Percentiles rank a stretch among this genome's conserved stretches.
Evolutionary conservation across 2,888 invertebrate genomes (phyloP).

Genomic region (Drosophila pegasa): DNA sequence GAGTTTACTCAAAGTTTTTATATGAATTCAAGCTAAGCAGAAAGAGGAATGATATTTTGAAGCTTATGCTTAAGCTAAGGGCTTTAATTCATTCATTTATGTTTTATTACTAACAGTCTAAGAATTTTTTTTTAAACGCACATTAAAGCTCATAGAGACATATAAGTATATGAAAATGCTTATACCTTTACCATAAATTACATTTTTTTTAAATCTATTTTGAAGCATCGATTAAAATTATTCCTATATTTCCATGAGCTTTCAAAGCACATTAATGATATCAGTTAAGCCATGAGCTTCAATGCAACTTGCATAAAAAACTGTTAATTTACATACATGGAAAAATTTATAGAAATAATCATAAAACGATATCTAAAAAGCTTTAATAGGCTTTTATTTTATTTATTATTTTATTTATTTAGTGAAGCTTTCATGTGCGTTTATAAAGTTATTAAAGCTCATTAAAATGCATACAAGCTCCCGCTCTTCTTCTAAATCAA

Average conservation of each 20-base stretch:
- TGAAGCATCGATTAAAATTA: neutral
- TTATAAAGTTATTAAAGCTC: no score
- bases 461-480: neutral
- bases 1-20: no score
- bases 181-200: neutral
- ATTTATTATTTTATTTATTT: no score
- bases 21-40: no score
- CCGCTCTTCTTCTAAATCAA: neutral
- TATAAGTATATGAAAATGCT: neutral
- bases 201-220: no score
- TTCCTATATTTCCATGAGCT: neutral
- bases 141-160: neutral
- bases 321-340: no score
- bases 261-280: neutral
- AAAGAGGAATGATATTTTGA: no score
- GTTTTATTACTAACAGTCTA: neutral
- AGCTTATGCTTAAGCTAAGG: no score
- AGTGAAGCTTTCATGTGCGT: no score
- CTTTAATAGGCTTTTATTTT: neutral
- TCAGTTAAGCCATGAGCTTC: neutral
- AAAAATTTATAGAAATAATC: neutral
- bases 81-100: neutral
- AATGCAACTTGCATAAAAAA: neutral
- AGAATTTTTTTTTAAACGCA: neutral
- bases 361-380: neutral